Evolutionary conservation across 2,113 vertebrate genomes (phyloP), one percentile per base, ranked within the genome.

Genomic region (Opisthocomus hoazin): DNA sequence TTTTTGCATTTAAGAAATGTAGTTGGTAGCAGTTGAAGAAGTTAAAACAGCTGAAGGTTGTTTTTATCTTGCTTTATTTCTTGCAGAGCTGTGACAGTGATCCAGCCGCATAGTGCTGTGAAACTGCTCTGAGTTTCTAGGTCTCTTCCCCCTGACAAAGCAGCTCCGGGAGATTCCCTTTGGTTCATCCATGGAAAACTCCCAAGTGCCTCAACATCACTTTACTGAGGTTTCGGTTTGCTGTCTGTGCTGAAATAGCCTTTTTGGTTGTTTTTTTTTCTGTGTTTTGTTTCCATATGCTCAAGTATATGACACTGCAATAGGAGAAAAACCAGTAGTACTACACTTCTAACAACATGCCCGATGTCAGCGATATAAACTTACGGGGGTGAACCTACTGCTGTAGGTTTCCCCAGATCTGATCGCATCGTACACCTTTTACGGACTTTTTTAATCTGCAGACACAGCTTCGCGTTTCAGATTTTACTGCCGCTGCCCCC

Each of bases 401-500:
- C 95, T 93, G 75, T 64, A 87, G 75, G 64, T 91, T 96, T 54
- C 61, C 39, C 74, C 79, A 85, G 84, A 45, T 66, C 73, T 60
- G 77, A 85, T 91, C 94, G 5, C 83, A 56, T 93, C 85, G 89
- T 90, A 36, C 34, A 21, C 5, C 2, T 95, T 97, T 97, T 92
- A 94, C 92, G 91, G 86, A 94, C 89, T 87, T 92, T 90, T 93
- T 71, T 61, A 83, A 92, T 79, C 89, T 79, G 75, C 86, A 90
- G 87, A 30, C 93, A 87, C 83, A 93, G 92, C 95, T 80, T 95
- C 76, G 19, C n/a, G 80, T 96, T 97, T 96, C 87, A 89, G 92
- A 20, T 93, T 93, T 97, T 97, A 94, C 14, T n/a, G 94, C 94
- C 1, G 3, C 1, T 14, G 69, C 75, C 50, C 82, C 74, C 84